phyloP scores from a whole-genome alignment of 1,140 invertebrate genomes.

The Drosophila fuyamai region DNA sequence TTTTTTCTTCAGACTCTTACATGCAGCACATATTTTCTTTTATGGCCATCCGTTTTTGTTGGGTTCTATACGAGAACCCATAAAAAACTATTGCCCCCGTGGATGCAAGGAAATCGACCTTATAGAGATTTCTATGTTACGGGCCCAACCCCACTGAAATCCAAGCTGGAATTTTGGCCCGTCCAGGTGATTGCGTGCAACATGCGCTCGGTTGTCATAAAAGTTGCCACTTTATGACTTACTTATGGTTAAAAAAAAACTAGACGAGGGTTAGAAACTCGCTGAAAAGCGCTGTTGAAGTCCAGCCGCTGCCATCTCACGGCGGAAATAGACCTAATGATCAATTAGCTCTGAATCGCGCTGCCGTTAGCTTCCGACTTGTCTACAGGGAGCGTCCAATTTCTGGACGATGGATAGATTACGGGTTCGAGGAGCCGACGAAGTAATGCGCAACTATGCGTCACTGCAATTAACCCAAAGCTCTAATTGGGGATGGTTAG shows the following conservation, averaged over 20 bases:
- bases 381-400: conserved; percentile 36
- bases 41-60: conserved; percentile 49
- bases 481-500: conserved; percentile 72
- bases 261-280: conserved; percentile 23
- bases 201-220: conserved; percentile 76
- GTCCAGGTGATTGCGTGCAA: conserved; percentile 66
- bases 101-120: conserved; percentile 39
- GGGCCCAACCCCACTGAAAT: conserved; percentile 30
- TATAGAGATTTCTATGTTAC: conserved; percentile 1
- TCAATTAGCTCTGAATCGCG: conserved; percentile 72
- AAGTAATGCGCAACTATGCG: conserved; percentile 72
- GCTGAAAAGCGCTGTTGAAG: conserved; percentile 15
- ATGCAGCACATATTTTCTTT: conserved; percentile 72
- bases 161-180: conserved; percentile 25
- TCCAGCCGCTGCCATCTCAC: conserved; percentile 38
- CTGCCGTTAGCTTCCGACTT: conserved; percentile 73
- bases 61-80: conserved; percentile 31
- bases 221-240: conserved; percentile 78
- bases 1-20: conserved; percentile 38
- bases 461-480: conserved; percentile 75
- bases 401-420: conserved; percentile 20
- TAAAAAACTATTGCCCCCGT: conserved; percentile 68
- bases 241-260: conserved; percentile 49
- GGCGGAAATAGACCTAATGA: conserved; percentile 81
- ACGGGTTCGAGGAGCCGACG: conserved; percentile 4